Evolutionary conservation across 2,113 vertebrate genomes (phyloP).

Genomic region (Oxyura jamaicensis): DNA sequence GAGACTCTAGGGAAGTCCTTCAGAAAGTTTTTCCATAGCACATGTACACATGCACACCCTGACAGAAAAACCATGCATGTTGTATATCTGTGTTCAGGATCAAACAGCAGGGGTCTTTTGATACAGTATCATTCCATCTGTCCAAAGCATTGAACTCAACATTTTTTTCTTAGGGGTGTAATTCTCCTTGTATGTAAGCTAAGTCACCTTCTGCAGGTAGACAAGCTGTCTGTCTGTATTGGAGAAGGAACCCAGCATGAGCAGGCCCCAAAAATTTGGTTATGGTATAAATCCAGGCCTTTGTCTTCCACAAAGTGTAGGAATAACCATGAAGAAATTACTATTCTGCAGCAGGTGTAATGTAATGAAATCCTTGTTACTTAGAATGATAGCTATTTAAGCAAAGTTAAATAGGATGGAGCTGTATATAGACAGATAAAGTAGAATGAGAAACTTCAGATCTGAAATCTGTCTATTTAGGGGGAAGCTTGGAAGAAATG

Average conservation of each 20-base stretch:
- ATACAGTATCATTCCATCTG: neutral
- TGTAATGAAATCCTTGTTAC: neutral
- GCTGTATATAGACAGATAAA: neutral
- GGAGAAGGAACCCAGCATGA: neutral
- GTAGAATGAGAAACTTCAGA: neutral
- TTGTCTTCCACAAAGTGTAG: neutral
- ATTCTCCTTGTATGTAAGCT: neutral
- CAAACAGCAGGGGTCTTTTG: neutral
- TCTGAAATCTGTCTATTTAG: neutral
- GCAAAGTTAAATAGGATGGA: neutral
- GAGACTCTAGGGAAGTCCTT: neutral
- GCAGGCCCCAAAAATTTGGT: neutral
- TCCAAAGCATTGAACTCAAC: neutral
- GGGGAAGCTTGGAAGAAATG: neutral
- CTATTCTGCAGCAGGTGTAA: neutral
- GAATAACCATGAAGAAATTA: neutral
- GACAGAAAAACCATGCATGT: rapidly evolving
- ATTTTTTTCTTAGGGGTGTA: neutral
- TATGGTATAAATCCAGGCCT: neutral
- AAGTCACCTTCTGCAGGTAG: neutral
- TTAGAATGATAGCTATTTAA: neutral
- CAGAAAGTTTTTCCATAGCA: neutral
- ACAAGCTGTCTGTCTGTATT: neutral
- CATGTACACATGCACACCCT: neutral
- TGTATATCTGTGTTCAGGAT: rapidly evolving